Percentiles rank a stretch among this genome's conserved stretches.
Evolutionary conservation across 2,888 invertebrate species (phyloP).

Genomic region (Philhelius pedissequus): DNA sequence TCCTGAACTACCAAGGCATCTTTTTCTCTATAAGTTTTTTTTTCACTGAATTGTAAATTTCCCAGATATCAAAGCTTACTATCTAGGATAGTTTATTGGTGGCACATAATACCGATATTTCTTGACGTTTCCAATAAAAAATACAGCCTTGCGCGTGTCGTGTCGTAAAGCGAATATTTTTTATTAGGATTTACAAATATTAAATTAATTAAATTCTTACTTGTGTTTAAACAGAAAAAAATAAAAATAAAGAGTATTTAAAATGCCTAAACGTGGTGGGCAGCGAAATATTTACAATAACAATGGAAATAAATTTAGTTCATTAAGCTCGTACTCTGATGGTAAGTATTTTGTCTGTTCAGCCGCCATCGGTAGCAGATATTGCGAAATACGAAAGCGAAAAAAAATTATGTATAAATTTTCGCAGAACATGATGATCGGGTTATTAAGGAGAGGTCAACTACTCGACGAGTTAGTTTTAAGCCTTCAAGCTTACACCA

Average conservation of each 20-base stretch:
- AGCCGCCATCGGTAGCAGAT: constrained; percentile 9
- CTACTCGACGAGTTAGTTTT: constrained; percentile 78
- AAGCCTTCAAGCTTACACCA: constrained; percentile 74
- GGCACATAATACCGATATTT: neutral
- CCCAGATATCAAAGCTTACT: neutral
- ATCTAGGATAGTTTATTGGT: neutral
- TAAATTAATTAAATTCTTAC: neutral
- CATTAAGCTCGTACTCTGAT: constrained; percentile 73
- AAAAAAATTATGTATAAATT: neutral
- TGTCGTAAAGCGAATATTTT: neutral
- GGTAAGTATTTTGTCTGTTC: constrained; percentile 70
- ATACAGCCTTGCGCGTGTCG: constrained; percentile 18
- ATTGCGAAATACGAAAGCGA: neutral
- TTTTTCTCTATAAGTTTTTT: too few species aligned
- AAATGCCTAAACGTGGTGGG: constrained; percentile 72
- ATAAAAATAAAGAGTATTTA: neutral
- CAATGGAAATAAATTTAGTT: constrained; percentile 73
- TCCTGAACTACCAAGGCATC: too few species aligned
- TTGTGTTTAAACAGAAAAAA: neutral
- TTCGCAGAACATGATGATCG: constrained; percentile 71
- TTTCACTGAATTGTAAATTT: too few species aligned
- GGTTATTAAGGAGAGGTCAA: constrained; percentile 73
- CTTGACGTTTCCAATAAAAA: neutral
- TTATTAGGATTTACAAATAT: neutral
- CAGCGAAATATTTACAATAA: constrained; percentile 70